Conservation (phyloP, 64 coral and sea anemone genomes). For the Stichodactyla helianthus region DNA sequence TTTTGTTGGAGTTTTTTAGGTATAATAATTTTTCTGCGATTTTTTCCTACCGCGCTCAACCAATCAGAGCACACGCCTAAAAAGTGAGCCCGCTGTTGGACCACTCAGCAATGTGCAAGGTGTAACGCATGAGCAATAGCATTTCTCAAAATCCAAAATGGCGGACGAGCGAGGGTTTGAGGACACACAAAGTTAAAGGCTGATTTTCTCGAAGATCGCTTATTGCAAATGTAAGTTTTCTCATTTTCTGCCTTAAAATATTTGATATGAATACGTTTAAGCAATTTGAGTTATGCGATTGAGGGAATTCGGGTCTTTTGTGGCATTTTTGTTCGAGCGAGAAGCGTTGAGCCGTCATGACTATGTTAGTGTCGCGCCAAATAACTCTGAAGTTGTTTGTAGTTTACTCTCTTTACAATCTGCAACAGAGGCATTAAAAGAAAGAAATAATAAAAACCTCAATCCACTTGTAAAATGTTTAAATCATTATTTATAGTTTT, state of each 20-base stretch:
- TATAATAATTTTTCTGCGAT: no score
- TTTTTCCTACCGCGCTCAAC: no score
- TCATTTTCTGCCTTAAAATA: background rate
- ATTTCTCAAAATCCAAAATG: constrained; percentile 25
- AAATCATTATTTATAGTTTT: no score
- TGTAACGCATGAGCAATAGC: constrained; percentile 3
- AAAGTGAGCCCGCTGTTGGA: background rate
- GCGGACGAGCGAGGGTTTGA: constrained; percentile 38
- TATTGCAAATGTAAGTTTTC: background rate
- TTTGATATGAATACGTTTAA: background rate
- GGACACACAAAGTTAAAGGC: background rate
- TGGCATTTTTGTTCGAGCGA: background rate
- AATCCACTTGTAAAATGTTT: background rate
- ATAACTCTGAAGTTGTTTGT: background rate
- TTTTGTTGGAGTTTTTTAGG: no score
- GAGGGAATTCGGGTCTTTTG: background rate
- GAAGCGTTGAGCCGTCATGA: background rate
- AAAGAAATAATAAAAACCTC: background rate
- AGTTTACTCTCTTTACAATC: background rate
- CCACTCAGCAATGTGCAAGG: background rate
- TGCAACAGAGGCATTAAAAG: background rate
- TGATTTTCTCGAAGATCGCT: background rate
- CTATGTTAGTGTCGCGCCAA: background rate
- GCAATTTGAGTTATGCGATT: background rate
- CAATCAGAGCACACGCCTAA: background rate